These are phyloP conservation scores for Rousettus leschenaultii DNA, from an alignment of 2,113 vertebrate species.

Conservation along the genomic window DNA sequence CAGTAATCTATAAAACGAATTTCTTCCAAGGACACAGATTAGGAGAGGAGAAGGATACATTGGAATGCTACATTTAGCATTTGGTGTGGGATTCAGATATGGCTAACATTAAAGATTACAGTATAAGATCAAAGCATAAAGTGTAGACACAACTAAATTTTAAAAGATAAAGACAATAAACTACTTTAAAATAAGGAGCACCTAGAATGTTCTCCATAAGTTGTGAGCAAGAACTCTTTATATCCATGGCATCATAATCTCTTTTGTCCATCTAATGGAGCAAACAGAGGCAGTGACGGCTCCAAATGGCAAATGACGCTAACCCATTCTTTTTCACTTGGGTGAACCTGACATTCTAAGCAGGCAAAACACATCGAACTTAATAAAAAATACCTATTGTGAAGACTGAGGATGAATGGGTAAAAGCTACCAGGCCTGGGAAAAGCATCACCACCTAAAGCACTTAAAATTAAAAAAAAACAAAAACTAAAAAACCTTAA, in stretches of 20 bases:
- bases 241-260: not conserved
- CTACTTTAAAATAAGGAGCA: not conserved
- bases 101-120: not conserved
- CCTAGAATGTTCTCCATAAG: not conserved
- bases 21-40: not conserved
- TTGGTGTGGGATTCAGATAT: not conserved
- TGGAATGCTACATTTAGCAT: not conserved
- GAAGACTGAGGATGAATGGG: not conserved
- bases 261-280: not conserved
- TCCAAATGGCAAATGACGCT: not conserved
- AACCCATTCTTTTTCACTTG: not conserved
- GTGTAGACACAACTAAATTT: not conserved
- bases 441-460: not conserved
- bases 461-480: not conserved
- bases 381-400: not conserved
- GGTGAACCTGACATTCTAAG: not conserved
- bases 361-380: not conserved
- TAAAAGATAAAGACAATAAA: not conserved
- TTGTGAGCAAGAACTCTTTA: not conserved
- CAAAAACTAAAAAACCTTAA: not conserved
- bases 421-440: not conserved
- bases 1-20: not conserved
- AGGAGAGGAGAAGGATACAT: not conserved
- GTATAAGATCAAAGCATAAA: not conserved
- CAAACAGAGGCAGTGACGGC: not conserved